These are phyloP conservation scores for Choreutis nemorana DNA, from an alignment of 2,888 invertebrate genomes.

Conservation along the genomic window DNA sequence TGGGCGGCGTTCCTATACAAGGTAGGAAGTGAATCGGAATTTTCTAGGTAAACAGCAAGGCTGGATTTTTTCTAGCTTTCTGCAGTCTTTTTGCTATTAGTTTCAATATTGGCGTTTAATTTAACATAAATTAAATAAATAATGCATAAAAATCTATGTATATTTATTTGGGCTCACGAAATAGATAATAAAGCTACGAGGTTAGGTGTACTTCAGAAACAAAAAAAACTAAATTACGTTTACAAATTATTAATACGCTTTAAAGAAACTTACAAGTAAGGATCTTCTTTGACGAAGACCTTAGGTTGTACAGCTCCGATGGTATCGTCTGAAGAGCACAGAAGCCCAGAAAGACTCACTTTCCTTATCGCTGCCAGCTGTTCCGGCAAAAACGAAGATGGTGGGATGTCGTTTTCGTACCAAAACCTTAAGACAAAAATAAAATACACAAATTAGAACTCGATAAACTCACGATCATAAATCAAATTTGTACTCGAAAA, in stretches of 20 bases:
- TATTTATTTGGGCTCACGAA: too few relatives aligned
- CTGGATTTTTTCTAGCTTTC: too few relatives aligned
- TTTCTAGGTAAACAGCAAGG: background rate
- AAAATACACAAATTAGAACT: too few relatives aligned
- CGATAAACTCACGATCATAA: background rate
- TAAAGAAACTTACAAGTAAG: slow-evolving; percentile 83
- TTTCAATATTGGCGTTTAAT: too few relatives aligned
- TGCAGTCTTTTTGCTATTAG: too few relatives aligned
- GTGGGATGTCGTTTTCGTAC: slow-evolving; percentile 95
- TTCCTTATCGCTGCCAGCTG: slow-evolving; percentile 85
- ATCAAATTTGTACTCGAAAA: too few relatives aligned
- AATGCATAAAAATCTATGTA: too few relatives aligned
- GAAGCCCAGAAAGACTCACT: slow-evolving; percentile 78
- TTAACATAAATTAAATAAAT: too few relatives aligned
- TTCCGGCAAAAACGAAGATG: slow-evolving; percentile 79
- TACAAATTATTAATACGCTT: too few relatives aligned
- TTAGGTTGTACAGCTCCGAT: slow-evolving; percentile 82
- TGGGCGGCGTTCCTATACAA: slow-evolving; percentile 72
- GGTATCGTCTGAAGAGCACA: slow-evolving; percentile 79
- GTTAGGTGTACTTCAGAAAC: too few relatives aligned
- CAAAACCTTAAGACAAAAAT: slow-evolving; percentile 75
- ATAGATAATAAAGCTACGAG: too few relatives aligned
- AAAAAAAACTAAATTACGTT: too few relatives aligned
- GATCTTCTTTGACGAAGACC: slow-evolving; percentile 85
- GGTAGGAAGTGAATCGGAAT: background rate